phyloP scores from a whole-genome alignment of 53 echinoderm and acorn worm genomes.

The Henricia sp. region DNA sequence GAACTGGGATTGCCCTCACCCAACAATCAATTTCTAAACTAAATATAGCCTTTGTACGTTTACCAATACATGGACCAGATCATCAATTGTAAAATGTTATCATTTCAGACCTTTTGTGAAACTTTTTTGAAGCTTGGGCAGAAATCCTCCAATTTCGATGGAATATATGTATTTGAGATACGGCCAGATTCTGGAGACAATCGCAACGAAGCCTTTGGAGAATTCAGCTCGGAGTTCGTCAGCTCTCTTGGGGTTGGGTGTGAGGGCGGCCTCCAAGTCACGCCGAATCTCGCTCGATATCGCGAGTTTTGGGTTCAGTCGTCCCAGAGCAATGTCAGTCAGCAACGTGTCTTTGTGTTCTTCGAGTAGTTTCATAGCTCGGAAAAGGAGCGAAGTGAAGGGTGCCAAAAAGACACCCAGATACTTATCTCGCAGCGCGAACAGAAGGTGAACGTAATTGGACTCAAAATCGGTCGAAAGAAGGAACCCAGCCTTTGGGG shows the following conservation, averaged over 20 bases:
- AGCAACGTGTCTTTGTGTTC: constrained; percentile 49
- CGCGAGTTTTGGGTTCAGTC: constrained; percentile 20
- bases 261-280: constrained; percentile 22
- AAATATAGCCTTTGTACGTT: too few species aligned
- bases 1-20: too few species aligned
- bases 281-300: constrained; percentile 43
- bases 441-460: constrained; percentile 38
- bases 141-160: constrained; percentile 55
- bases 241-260: constrained; percentile 70
- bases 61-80: too few species aligned
- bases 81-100: background rate
- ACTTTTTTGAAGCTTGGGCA: constrained; percentile 16
- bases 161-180: constrained; percentile 63
- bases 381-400: constrained; percentile 17
- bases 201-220: constrained; percentile 70
- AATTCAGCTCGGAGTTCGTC: constrained; percentile 69
- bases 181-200: constrained; percentile 78
- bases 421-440: constrained; percentile 19
- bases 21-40: too few species aligned
- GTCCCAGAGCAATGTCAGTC: constrained; percentile 27
- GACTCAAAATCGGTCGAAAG: constrained; percentile 40
- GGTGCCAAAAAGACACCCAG: background rate
- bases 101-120: constrained; percentile 67
- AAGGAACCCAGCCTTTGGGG: constrained; percentile 24
- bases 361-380: constrained; percentile 35